Percentiles rank a stretch among this genome's conserved stretches.
phyloP scores from a whole-genome alignment of 2,797 vertebrate species.

The Hafferia zeledoni region DNA sequence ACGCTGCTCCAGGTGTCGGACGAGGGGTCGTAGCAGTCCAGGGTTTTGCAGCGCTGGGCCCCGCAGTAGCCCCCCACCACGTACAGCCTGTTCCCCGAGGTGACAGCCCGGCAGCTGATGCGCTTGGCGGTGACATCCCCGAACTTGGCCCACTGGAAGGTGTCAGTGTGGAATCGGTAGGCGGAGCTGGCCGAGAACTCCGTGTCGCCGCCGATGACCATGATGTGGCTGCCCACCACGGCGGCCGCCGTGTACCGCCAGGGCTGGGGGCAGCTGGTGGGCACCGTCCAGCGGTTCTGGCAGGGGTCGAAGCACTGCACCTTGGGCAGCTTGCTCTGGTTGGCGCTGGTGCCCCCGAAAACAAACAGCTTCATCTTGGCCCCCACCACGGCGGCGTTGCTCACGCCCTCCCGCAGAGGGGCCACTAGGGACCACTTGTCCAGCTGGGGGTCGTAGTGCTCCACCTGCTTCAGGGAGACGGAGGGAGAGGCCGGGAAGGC shows the following conservation, averaged over 20 bases:
- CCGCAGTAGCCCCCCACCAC: constrained; percentile 98
- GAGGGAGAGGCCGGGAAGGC: constrained; percentile 95
- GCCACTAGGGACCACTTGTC: constrained; percentile 99
- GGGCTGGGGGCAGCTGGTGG: constrained; percentile 93
- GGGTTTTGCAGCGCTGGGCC: constrained; percentile 95
- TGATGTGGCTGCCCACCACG: constrained; percentile 93
- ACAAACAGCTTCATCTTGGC: constrained; percentile 96
- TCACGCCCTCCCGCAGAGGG: constrained; percentile 93
- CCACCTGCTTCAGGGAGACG: constrained; percentile 96
- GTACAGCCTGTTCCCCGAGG: constrained; percentile 97
- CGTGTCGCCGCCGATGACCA: constrained; percentile 95
- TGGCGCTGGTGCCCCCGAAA: constrained; percentile 94
- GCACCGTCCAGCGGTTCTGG: constrained; percentile 96
- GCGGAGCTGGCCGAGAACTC: constrained; percentile 98
- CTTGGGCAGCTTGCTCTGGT: constrained; percentile 96
- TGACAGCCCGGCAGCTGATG: constrained; percentile 98
- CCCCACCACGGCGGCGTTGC: constrained; percentile 96
- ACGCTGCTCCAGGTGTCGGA: constrained; percentile 96
- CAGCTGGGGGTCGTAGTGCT: constrained; percentile 93
- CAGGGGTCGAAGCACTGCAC: constrained; percentile 96
- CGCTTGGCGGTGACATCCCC: constrained; percentile 96
- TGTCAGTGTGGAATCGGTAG: constrained; percentile 97
- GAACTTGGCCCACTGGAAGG: constrained; percentile 97
- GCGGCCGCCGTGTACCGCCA: constrained; percentile 98
- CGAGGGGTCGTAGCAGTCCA: constrained; percentile 97